Base-by-base conservation (phyloP, 1,140 invertebrate genomes). In the Brachionus plicatilis region DNA sequence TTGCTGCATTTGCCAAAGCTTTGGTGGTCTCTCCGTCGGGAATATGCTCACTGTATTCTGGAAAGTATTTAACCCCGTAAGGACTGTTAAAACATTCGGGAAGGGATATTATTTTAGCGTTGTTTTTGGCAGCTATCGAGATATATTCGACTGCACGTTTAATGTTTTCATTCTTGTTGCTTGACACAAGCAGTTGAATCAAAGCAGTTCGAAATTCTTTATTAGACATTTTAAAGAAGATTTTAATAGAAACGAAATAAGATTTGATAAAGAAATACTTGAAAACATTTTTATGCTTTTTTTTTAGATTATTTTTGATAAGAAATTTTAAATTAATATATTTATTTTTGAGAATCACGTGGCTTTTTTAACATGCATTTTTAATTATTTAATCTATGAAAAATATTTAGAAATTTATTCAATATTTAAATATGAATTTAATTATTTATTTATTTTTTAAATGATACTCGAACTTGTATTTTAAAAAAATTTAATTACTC, bases 61-160 rank as follows among this genome's bases (percentile, higher is more conserved):
- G 88, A 88, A 97, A 97, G 88, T 93, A 93, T 86, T 93, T 93
- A 41, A 94, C 94, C 85, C 95, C 95, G 90, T 97, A 97, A 0
- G 95, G 95, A 37, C 93, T 95, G 90, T 97, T 97, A 87, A 97
- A 98, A 87, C 95, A 97, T 91, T 98, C 89, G 0, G 95, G 95
- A 12, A 97, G 88, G 0, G 93, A 93, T 14, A 97, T 91, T 29
- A 98, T 87, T 53, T 94, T 91, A 0, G 95, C 94, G 17, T 94
- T 92, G 76, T 92, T 91, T 84, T 92, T 87, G 86, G 93, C 93
- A 3, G 94, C 95, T 83, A 92, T 90, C 86, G 92, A 91, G 76
- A 97, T 94, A 75, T 93, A 91, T 65, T 91, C 91, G 1, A 93
- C 88, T 11, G 94, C 95, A 86, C 92, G 91, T 29, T 90, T 88